Percentiles rank a stretch among this genome's conserved stretches.
phyloP scores from a whole-genome alignment of 2,113 vertebrate species.

The Hippocampus mohnikei region DNA sequence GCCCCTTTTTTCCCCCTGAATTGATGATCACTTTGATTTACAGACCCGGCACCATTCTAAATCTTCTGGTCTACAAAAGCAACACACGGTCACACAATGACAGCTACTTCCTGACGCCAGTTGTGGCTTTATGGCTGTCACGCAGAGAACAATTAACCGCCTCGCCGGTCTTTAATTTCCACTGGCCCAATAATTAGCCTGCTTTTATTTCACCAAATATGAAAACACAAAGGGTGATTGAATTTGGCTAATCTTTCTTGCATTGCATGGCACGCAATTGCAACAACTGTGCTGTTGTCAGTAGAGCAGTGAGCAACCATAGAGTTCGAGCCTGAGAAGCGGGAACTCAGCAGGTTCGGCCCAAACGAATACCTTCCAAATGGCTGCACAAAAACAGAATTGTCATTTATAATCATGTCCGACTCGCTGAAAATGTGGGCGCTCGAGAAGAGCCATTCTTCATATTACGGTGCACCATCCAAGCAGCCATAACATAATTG shows the following conservation, averaged over 20 bases:
- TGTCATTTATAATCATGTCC: slow-evolving; percentile 18
- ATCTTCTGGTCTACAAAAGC: slow-evolving; percentile 27
- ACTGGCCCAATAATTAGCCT: slow-evolving; percentile 18
- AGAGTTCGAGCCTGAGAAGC: not conserved
- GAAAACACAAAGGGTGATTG: slow-evolving; percentile 29
- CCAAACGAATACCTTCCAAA: slow-evolving; percentile 17
- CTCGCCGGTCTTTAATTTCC: slow-evolving; percentile 48
- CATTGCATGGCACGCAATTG: not conserved
- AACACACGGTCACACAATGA: slow-evolving; percentile 33
- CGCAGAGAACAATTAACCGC: slow-evolving; percentile 40
- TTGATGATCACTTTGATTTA: slow-evolving; percentile 33
- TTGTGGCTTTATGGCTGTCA: slow-evolving; percentile 51
- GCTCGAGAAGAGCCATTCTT: slow-evolving; percentile 15
- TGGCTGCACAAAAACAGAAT: slow-evolving; percentile 16
- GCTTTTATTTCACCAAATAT: slow-evolving; percentile 28
- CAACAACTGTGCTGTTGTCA: not conserved
- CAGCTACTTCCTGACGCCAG: slow-evolving; percentile 55
- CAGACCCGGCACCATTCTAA: slow-evolving; percentile 31
- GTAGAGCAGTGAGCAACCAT: not conserved
- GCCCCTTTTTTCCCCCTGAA: slow-evolving; percentile 5
- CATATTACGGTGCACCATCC: slow-evolving; percentile 26
- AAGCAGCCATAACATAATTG: not conserved
- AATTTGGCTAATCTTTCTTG: not conserved
- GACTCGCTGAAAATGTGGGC: slow-evolving; percentile 22
- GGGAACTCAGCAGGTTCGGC: slow-evolving; percentile 2